Base-by-base conservation (phyloP, 2,797 vertebrate species). In the Melanotaenia maccullochi region DNA sequence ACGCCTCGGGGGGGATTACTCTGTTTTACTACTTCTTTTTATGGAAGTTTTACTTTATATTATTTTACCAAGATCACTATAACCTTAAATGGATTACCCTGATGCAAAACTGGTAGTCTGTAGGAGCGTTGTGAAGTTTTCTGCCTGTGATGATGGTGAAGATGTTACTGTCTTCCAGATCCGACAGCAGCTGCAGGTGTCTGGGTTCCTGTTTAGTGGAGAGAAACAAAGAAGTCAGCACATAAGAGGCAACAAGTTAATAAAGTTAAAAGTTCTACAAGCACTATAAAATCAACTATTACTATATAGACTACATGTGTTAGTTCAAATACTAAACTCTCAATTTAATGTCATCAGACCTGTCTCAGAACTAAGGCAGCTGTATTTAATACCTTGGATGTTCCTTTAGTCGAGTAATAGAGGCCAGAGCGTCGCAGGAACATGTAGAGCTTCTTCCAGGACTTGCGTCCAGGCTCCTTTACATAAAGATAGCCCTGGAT, bases 381-480 rank as follows among this genome's bases (percentile, higher is more conserved):
- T 24, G 22, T 49, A 7, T 33, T 40, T 5, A 51, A 79, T 86
- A 97, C 98, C 96, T 99, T 99, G 33, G 98, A 99, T 63, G 94
- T 96, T 89, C 97, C 98, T 95, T 99, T 99, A 32, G 97, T 97
- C 71, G 98, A 99, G 85, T 91, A 98, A 77, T 99, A 99, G 75
- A 99, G 96, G 65, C 97, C 98, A 0, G 98, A 99, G 77, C 97
- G 94, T 18, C 98, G 95, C 90, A 99, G 90, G 90, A 96, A 98
- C 92, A 97, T 96, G 73, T 96, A 97, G 62, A 97, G 89, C 79
- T 96, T 98, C 90, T 98, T 98, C 98, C 98, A 99, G 0, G 98
- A 99, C 83, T 96, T 98, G 62, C 96, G 95, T 47, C 96, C 97
- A 4, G 96, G 91, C 66, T 99, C 98, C 88, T 98, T 99, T 88